Conservation (phyloP, 53 echinoderm and acorn worm genomes). For the Stichopus horrens region DNA sequence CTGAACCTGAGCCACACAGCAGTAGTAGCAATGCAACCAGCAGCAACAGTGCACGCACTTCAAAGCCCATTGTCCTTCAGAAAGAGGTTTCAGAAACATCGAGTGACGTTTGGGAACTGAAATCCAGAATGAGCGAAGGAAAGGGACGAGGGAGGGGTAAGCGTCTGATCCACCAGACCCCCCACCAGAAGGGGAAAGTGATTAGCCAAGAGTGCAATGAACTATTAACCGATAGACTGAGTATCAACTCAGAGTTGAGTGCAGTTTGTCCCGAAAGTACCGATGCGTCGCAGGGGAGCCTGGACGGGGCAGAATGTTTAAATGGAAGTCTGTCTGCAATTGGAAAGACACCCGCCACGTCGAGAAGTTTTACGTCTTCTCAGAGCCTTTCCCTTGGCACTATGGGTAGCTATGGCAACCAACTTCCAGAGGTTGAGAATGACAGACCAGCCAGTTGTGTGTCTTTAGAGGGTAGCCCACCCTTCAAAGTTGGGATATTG, state of each 20-base stretch:
- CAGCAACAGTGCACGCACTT: constrained; percentile 43
- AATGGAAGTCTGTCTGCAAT: constrained; percentile 34
- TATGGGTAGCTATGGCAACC: constrained; percentile 47
- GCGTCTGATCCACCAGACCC: constrained; percentile 58
- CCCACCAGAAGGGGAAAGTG: constrained; percentile 48
- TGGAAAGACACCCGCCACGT: constrained; percentile 27
- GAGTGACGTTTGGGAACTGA: constrained; percentile 88
- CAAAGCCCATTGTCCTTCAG: constrained; percentile 32
- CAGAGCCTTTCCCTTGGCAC: constrained; percentile 65
- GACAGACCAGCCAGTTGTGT: constrained; percentile 76
- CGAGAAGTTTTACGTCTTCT: constrained; percentile 56
- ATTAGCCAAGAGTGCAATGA: constrained; percentile 53
- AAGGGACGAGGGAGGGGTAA: constrained; percentile 24
- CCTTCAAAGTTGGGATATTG: constrained; percentile 11
- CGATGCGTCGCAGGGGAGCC: constrained; percentile 70
- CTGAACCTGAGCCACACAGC: constrained; percentile 66
- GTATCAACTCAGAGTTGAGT: constrained; percentile 90
- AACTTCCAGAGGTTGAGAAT: constrained; percentile 92
- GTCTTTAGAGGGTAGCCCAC: constrained; percentile 35
- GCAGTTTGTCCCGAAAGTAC: constrained; percentile 64
- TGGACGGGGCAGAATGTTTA: constrained; percentile 41
- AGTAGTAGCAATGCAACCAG: constrained; percentile 24
- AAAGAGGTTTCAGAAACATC: constrained; percentile 27
- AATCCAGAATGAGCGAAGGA: constrained; percentile 58
- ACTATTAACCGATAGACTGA: constrained; percentile 74